phyloP scores from a whole-genome alignment of 1,140 invertebrate species.

The Tribolium madens region DNA sequence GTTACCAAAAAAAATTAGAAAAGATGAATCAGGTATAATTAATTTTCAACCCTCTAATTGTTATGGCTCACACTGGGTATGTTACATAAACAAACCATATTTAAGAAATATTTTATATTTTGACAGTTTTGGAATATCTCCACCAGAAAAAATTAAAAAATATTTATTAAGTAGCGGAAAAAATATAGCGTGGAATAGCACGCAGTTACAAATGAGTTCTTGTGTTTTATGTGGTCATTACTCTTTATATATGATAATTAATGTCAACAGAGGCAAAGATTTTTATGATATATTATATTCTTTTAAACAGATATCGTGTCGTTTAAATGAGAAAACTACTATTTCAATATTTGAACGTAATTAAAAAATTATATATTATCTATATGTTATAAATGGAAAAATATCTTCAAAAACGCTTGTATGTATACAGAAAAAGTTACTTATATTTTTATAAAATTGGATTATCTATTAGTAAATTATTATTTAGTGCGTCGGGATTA shows the following conservation, averaged over 20 bases:
- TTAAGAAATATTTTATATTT: slow-evolving; percentile 44
- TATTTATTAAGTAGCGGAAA: slow-evolving; percentile 37
- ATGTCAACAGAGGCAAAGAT: slow-evolving; percentile 43
- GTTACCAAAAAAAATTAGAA: slow-evolving; percentile 44
- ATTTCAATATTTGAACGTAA: neutral
- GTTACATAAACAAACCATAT: slow-evolving; percentile 43
- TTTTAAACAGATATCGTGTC: slow-evolving; percentile 32
- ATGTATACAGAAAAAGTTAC: slow-evolving; percentile 44
- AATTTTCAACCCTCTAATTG: slow-evolving; percentile 42
- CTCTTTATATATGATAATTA: slow-evolving; percentile 43
- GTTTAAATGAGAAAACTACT: slow-evolving; percentile 20
- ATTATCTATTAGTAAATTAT: slow-evolving; percentile 48
- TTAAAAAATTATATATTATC: slow-evolving; percentile 12
- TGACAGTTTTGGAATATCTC: slow-evolving; percentile 39
- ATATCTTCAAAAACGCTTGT: slow-evolving; percentile 39
- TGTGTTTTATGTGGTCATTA: slow-evolving; percentile 46
- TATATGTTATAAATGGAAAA: slow-evolving; percentile 44
- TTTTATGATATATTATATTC: slow-evolving; percentile 43
- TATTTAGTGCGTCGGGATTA: slow-evolving; percentile 48
- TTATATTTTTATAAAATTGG: slow-evolving; percentile 44
- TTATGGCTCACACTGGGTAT: slow-evolving; percentile 36
- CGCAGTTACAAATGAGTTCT: slow-evolving; percentile 37
- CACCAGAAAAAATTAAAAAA: slow-evolving; percentile 36
- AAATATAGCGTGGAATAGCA: slow-evolving; percentile 42
- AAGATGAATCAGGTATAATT: slow-evolving; percentile 43